Evolutionary conservation across 2,888 invertebrate genomes (phyloP).

Genomic region (Drosophila quinaria): DNA sequence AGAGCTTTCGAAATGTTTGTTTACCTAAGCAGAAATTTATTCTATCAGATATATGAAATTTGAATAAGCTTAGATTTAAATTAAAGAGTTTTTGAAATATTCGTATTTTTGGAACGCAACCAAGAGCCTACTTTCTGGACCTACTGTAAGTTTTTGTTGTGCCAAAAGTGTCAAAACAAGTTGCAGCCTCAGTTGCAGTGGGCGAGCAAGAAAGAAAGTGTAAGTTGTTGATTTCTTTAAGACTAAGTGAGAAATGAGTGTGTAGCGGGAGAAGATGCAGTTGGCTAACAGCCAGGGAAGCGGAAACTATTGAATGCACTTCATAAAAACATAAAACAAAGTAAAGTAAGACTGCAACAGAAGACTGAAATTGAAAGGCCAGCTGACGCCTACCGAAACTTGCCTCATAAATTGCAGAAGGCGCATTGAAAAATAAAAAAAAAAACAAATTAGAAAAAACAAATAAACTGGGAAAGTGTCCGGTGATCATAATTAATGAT

Average conservation of each 20-base stretch:
- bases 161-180: slow-evolving; percentile 77
- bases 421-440: slow-evolving; percentile 23
- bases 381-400: slow-evolving; percentile 55
- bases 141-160: slow-evolving; percentile 53
- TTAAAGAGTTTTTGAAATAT: not conserved
- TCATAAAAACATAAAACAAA: slow-evolving; percentile 48
- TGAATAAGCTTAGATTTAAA: not conserved
- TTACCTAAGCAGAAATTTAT: no score
- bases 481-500: slow-evolving; percentile 76
- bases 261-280: not conserved
- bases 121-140: slow-evolving; percentile 34
- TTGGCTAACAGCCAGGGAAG: slow-evolving; percentile 48
- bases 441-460: not conserved
- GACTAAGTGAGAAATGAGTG: not conserved
- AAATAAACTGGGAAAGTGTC: slow-evolving; percentile 37
- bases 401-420: slow-evolving; percentile 59
- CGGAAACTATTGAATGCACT: slow-evolving; percentile 30
- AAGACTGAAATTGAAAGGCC: slow-evolving; percentile 70
- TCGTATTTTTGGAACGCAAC: not conserved
- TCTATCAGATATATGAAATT: no score
- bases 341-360: slow-evolving; percentile 38
- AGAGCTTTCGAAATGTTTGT: no score
- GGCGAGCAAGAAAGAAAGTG: slow-evolving; percentile 56
- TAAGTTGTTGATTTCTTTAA: slow-evolving; percentile 62
- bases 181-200: slow-evolving; percentile 53